Conservation (phyloP, 2,797 vertebrate species). For the Megalops cyprinoides region DNA sequence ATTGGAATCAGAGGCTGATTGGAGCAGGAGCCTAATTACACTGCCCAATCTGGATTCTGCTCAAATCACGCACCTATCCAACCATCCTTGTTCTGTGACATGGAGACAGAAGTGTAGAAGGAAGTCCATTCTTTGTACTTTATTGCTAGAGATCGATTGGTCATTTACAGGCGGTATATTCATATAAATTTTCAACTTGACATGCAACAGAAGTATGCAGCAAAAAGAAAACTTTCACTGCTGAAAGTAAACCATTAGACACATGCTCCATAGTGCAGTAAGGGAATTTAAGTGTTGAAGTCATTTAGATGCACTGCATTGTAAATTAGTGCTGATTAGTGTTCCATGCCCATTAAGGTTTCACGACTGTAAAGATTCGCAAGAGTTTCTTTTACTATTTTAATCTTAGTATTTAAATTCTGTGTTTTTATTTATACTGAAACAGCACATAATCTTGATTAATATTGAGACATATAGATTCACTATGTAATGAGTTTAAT, state of each 20-base stretch:
- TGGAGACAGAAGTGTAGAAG: neutral
- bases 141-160: neutral
- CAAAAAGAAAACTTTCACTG: neutral
- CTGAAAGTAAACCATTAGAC: conserved; percentile 3
- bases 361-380: conserved; percentile 18
- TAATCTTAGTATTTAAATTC: conserved; percentile 46
- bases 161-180: neutral
- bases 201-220: neutral
- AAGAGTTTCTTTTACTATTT: conserved; percentile 35
- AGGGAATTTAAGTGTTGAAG: conserved; percentile 15
- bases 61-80: neutral
- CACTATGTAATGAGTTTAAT: conserved; percentile 38
- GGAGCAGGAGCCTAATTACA: neutral
- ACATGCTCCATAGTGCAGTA: neutral
- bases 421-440: conserved; percentile 58
- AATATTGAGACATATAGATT: conserved; percentile 43
- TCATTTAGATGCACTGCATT: conserved; percentile 23
- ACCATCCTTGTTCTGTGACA: neutral
- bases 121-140: neutral
- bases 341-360: conserved; percentile 7
- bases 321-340: conserved; percentile 9
- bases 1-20: too few relatives aligned
- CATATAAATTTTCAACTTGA: neutral
- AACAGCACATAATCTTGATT: conserved; percentile 48
- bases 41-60: neutral